phyloP scores from a whole-genome alignment of 1,140 invertebrate species.

The Linepithema humile region DNA sequence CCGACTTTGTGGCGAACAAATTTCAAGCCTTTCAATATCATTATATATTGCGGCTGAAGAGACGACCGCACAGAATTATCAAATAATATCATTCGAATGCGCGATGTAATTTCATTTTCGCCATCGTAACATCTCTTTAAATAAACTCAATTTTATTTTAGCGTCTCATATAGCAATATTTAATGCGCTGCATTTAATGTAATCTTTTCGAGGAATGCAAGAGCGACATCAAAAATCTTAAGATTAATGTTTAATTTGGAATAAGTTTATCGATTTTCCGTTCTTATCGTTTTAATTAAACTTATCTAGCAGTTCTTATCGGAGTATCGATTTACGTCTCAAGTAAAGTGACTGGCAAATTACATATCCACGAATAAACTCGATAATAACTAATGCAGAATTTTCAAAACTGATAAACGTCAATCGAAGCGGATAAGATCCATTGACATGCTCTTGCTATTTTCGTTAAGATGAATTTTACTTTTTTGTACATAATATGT shows the following conservation, averaged over 20 bases:
- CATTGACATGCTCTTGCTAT: slow-evolving; percentile 78
- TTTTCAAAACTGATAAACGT: slow-evolving; percentile 47
- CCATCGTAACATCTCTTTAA: neutral
- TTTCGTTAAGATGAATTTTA: slow-evolving; percentile 67
- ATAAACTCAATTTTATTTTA: neutral
- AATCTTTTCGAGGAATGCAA: neutral
- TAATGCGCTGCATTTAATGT: too few relatives aligned
- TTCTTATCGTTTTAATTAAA: slow-evolving; percentile 48
- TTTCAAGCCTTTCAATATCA: slow-evolving; percentile 29
- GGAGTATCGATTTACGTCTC: slow-evolving; percentile 37
- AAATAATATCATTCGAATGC: slow-evolving; percentile 8
- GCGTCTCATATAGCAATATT: neutral
- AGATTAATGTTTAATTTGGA: slow-evolving; percentile 11
- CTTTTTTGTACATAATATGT: too few relatives aligned
- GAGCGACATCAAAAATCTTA: slow-evolving; percentile 2
- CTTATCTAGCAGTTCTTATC: slow-evolving; percentile 34
- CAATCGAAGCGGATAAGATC: slow-evolving; percentile 63
- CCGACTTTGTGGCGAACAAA: slow-evolving; percentile 8
- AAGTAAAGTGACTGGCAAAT: slow-evolving; percentile 43
- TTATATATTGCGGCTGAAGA: neutral
- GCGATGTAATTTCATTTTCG: neutral
- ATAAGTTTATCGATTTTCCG: slow-evolving; percentile 6
- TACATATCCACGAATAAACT: slow-evolving; percentile 36
- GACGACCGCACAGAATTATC: neutral
- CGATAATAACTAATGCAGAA: slow-evolving; percentile 44